Conservation (phyloP, 2,888 invertebrate species). For the Xylocampa areola region DNA sequence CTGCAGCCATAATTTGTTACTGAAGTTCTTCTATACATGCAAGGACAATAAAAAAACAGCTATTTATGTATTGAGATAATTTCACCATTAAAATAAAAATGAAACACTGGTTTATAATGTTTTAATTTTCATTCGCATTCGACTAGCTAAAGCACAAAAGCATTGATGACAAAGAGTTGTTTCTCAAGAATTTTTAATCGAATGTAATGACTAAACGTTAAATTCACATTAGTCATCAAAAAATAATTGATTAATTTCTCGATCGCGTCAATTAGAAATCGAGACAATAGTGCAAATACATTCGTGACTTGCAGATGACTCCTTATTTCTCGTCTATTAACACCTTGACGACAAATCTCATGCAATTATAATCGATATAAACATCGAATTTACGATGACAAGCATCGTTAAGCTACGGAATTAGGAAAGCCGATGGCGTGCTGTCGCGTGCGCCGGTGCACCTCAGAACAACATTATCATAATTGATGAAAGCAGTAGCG, state of each 20-base stretch:
- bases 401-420: conserved; percentile 71
- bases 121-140: neutral
- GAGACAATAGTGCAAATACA: conserved; percentile 8
- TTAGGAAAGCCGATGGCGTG: conserved; percentile 77
- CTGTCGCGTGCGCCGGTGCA: conserved; percentile 67
- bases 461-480: conserved; percentile 77
- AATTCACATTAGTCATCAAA: conserved; percentile 17
- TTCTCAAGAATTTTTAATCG: conserved; percentile 8
- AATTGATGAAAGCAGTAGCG: conserved; percentile 86
- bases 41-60: neutral
- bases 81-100: neutral
- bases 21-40: neutral
- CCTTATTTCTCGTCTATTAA: conserved; percentile 32
- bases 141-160: neutral
- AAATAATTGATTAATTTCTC: conserved; percentile 15
- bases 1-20: conserved; percentile 2
- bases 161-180: neutral
- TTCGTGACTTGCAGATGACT: conserved; percentile 35
- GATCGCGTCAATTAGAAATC: conserved; percentile 36
- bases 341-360: conserved; percentile 48
- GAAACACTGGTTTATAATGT: neutral
- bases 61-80: neutral
- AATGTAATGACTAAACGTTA: conserved; percentile 12
- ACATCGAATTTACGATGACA: conserved; percentile 65
- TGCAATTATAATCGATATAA: conserved; percentile 52